Base-by-base conservation (phyloP, 1,140 invertebrate genomes). In the Papilio glaucus region DNA sequence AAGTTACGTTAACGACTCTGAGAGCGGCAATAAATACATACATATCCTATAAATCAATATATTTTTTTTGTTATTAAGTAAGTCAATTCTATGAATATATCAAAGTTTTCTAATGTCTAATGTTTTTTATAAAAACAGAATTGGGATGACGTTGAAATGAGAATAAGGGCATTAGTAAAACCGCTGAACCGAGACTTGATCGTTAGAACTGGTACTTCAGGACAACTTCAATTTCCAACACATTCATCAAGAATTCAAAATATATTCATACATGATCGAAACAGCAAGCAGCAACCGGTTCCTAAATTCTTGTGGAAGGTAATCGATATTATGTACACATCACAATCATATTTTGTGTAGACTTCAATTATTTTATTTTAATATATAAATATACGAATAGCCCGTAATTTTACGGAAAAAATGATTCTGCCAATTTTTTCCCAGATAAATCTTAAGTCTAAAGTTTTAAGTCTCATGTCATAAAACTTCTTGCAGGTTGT, bases 291-390 rank as follows among this genome's bases (percentile, higher is more conserved):
- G 13, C 79, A 86, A 62, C 53, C 71, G 0, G 81, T 88, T 24
- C 85, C 88, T 9, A 67, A 72, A 5, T 91, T 82, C 70, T 74
- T 88, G 42, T 92, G 90, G 90, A 92, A 92, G 86, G 90, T 90
- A 75, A 63, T 33, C n/a, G 6, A 71, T 41, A 38, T 49, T 26
- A 33, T 42, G 3, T n/a, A 45, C 13, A 6, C 7, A 15, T 45
- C 7, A 18, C 13, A 13, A 41, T 8, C 38, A 39, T 39, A 39
- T 39, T 39, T 12, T 2, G 38, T 12, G 38, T 39, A 39, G 12
- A 39, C 4, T 4, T 39, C 38, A 39, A 39, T 8, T 10, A 39
- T 10, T 12, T 9, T n/a, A n/a, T n/a, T n/a, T n/a, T n/a, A n/a
- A n/a, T n/a, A n/a, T n/a, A n/a, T n/a, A n/a, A n/a, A n/a, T n/a